A percentile compares a stretch with the other conserved stretches of the same genome.
These are phyloP conservation scores for Lithosia quadra DNA, from an alignment of 2,888 invertebrate species.

Conservation along the genomic window DNA sequence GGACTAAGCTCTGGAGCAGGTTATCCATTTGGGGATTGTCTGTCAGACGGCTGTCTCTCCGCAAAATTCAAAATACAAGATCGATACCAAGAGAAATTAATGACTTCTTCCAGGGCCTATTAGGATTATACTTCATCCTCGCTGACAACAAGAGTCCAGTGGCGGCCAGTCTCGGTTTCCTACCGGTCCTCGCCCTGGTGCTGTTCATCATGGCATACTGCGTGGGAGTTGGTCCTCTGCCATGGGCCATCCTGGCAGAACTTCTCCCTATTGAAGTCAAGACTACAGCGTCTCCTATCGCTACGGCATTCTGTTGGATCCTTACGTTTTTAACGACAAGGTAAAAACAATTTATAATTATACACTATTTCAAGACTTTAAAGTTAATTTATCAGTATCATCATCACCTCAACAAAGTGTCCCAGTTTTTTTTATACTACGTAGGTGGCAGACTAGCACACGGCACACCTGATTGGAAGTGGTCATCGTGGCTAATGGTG, in stretches of 20 bases:
- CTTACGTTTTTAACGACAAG: slow-evolving; percentile 92
- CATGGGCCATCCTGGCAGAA: slow-evolving; percentile 94
- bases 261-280: slow-evolving; percentile 93
- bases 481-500: no score
- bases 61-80: background rate
- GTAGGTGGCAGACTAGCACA: no score
- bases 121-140: slow-evolving; percentile 90
- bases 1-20: no score
- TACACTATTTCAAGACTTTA: background rate
- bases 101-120: slow-evolving; percentile 75
- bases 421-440: no score
- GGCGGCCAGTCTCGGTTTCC: slow-evolving; percentile 86
- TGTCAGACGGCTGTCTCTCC: no score
- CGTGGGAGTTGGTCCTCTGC: slow-evolving; percentile 91
- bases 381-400: background rate
- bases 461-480: no score
- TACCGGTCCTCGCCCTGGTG: slow-evolving; percentile 91
- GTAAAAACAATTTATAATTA: slow-evolving; percentile 68
- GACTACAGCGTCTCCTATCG: slow-evolving; percentile 91
- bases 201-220: slow-evolving; percentile 92
- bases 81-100: no score
- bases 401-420: background rate
- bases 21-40: no score
- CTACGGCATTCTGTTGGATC: slow-evolving; percentile 92
- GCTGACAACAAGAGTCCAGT: slow-evolving; percentile 72